Evolutionary conservation across 2,797 vertebrate species (phyloP).

Genomic region (Pangasius sanitwongsei): DNA sequence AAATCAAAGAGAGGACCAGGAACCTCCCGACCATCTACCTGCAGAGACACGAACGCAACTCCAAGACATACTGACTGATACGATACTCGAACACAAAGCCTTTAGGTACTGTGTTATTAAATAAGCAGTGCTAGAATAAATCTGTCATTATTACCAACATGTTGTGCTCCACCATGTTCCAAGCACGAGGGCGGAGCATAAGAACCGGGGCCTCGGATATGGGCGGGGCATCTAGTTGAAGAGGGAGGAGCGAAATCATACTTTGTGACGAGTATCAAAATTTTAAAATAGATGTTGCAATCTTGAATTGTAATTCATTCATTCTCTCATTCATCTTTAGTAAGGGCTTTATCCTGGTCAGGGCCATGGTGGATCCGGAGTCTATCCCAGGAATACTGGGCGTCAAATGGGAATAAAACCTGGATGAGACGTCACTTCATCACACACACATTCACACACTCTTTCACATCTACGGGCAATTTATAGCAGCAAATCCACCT

Average conservation of each 20-base stretch:
- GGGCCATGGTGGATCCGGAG: not conserved
- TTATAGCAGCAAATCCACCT: not conserved
- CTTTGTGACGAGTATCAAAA: not conserved
- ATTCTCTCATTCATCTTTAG: not conserved
- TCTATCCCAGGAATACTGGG: not conserved
- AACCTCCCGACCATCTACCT: conserved; percentile 77
- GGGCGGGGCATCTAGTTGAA: conserved; percentile 67
- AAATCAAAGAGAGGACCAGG: conserved; percentile 82
- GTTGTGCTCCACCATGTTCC: conserved; percentile 83
- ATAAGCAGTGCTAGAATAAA: not conserved
- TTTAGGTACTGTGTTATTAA: not conserved
- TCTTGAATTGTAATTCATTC: not conserved
- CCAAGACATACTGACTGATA: not conserved
- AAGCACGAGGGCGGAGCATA: conserved; percentile 82
- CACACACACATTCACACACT: not conserved
- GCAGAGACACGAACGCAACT: not conserved
- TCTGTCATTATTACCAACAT: conserved; percentile 71
- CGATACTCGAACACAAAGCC: too few species aligned
- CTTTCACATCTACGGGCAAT: not conserved
- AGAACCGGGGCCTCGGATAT: conserved; percentile 76
- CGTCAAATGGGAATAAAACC: not conserved
- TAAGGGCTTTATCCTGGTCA: not conserved
- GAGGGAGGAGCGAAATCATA: not conserved
- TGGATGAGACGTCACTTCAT: not conserved
- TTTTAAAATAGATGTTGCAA: not conserved